A percentile compares a stretch with the other conserved stretches of the same genome.
phyloP scores from a whole-genome alignment of 2,113 vertebrate species.

The Stegastes partitus region DNA sequence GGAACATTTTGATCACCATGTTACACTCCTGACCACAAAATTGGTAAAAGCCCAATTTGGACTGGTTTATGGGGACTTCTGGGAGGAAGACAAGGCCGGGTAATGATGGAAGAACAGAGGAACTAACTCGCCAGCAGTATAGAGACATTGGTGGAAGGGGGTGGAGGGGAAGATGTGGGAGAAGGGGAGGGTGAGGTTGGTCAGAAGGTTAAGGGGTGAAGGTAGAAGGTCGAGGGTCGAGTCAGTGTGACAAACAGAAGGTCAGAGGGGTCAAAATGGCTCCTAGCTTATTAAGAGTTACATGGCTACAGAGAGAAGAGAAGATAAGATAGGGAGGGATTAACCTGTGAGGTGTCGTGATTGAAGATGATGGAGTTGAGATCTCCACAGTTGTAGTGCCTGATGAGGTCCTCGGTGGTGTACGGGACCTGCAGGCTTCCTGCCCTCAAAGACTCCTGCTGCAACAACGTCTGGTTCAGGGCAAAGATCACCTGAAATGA shows the following conservation, averaged over 20 bases:
- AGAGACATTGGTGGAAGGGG: neutral
- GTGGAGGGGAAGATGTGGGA: neutral
- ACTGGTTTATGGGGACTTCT: neutral
- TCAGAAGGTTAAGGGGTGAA: slow-evolving; percentile 55
- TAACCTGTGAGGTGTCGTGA: slow-evolving; percentile 90
- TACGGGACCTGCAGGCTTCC: slow-evolving; percentile 89
- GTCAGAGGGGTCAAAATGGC: slow-evolving; percentile 61
- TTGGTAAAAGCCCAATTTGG: neutral
- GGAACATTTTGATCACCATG: neutral
- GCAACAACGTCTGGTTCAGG: slow-evolving; percentile 91
- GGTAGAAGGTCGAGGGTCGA: slow-evolving; percentile 59
- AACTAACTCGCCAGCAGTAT: slow-evolving; percentile 6
- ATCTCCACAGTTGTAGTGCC: slow-evolving; percentile 93
- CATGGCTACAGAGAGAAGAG: neutral
- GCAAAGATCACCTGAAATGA: slow-evolving; percentile 89
- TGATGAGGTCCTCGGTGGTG: slow-evolving; percentile 91
- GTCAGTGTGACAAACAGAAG: slow-evolving; percentile 60
- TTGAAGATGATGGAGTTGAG: slow-evolving; percentile 93
- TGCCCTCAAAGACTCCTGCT: slow-evolving; percentile 89
- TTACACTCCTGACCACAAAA: neutral
- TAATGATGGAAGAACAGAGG: slow-evolving; percentile 5
- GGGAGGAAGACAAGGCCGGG: neutral
- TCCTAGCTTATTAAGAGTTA: slow-evolving; percentile 51
- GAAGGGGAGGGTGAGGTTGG: slow-evolving; percentile 25
- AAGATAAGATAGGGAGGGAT: slow-evolving; percentile 4